Evolutionary conservation across 2,113 vertebrate species (phyloP).

Genomic region (Phrynocephalus versicolor): DNA sequence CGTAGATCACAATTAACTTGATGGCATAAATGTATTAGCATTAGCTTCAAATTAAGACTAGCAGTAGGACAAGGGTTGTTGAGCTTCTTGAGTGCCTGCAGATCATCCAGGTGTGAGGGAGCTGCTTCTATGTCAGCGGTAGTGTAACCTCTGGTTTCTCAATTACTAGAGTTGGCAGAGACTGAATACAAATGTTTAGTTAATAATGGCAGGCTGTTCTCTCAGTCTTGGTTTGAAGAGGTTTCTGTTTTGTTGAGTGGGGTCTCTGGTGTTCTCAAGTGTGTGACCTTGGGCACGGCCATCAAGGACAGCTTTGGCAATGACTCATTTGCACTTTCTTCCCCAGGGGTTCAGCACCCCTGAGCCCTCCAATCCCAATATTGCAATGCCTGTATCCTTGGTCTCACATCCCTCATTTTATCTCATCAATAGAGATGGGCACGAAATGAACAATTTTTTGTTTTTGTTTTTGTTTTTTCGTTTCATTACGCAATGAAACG

Average conservation of each 20-base stretch:
- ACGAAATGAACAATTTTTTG: too few relatives aligned
- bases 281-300: not conserved
- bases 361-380: constrained; percentile 39
- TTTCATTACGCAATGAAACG: too few relatives aligned
- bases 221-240: constrained; percentile 15
- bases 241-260: not conserved
- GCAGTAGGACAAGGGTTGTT: too few relatives aligned
- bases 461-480: too few relatives aligned
- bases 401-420: constrained; percentile 69
- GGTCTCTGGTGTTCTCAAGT: constrained; percentile 17
- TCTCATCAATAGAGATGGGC: too few relatives aligned
- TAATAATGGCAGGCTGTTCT: not conserved
- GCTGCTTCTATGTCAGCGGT: not conserved
- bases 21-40: too few relatives aligned
- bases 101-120: not conserved
- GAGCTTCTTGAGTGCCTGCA: not conserved
- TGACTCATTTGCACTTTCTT: constrained; percentile 33
- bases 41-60: too few relatives aligned
- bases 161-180: not conserved
- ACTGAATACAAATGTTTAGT: not conserved
- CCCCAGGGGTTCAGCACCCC: not conserved
- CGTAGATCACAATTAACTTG: too few relatives aligned
- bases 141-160: not conserved
- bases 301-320: constrained; percentile 38
- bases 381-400: constrained; percentile 45